phyloP scores from a whole-genome alignment of 2,888 invertebrate genomes.

The Hydraecia micacea region DNA sequence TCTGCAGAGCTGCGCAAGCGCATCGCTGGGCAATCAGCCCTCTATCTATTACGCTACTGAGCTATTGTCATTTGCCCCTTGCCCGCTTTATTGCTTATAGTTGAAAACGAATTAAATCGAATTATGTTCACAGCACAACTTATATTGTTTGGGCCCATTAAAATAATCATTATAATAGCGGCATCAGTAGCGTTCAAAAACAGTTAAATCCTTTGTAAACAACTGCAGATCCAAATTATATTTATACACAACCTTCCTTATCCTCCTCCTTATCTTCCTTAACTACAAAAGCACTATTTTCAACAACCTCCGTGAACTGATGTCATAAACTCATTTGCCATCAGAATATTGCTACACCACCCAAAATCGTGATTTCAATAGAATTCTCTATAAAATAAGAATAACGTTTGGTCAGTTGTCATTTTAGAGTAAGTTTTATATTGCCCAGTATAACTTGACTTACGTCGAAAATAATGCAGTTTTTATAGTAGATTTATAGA shows the following conservation, averaged over 20 bases:
- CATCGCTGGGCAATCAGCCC: not conserved
- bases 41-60: not conserved
- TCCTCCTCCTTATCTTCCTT: no score
- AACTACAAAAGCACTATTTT: conserved; percentile 26
- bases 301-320: conserved; percentile 20
- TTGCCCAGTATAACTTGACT: conserved; percentile 41
- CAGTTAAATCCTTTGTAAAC: not conserved
- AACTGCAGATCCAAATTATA: conserved; percentile 8
- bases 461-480: not conserved
- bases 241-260: conserved; percentile 36
- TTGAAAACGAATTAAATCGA: not conserved
- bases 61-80: not conserved
- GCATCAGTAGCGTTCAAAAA: not conserved
- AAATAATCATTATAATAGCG: not conserved
- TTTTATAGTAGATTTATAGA: not conserved
- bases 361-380: conserved; percentile 10
- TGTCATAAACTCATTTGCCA: not conserved
- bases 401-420: conserved; percentile 42
- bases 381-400: conserved; percentile 30
- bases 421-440: conserved; percentile 6
- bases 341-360: conserved; percentile 17
- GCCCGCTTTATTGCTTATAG: not conserved
- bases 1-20: not conserved
- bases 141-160: not conserved
- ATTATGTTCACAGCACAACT: not conserved